Conservation (phyloP, 1,140 invertebrate species). For the Dryas iulia region DNA sequence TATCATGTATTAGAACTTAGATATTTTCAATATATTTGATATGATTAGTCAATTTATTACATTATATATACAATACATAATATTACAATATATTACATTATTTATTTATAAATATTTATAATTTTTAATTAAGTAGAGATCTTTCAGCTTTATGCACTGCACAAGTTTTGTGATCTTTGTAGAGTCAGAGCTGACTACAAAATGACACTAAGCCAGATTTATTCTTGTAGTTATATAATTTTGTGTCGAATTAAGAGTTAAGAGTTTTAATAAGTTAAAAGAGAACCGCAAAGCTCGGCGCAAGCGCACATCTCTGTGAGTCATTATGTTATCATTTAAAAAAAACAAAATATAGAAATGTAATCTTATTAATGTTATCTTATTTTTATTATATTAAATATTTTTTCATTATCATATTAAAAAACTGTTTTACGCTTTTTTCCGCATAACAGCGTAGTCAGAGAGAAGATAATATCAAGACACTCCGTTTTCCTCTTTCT, state of each 20-base stretch:
- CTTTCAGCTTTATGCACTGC: conserved; percentile 56
- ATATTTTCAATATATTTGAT: too few relatives aligned
- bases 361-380: too few relatives aligned
- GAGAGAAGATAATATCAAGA: too few relatives aligned
- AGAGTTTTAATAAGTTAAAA: conserved; percentile 58
- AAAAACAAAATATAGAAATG: neutral
- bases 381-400: too few relatives aligned
- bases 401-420: too few relatives aligned
- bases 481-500: too few relatives aligned
- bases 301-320: conserved; percentile 1
- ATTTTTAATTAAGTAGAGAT: neutral
- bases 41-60: too few relatives aligned
- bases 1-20: too few relatives aligned
- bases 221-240: conserved; percentile 65
- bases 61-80: too few relatives aligned
- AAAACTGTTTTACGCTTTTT: too few relatives aligned
- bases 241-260: conserved; percentile 65
- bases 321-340: neutral
- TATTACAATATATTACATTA: too few relatives aligned
- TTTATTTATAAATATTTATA: neutral
- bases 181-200: conserved; percentile 38
- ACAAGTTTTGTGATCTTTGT: conserved; percentile 59
- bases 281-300: conserved; percentile 21
- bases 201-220: conserved; percentile 70
- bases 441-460: too few relatives aligned